phyloP scores from a whole-genome alignment of 2,113 vertebrate genomes.

The Meles meles region DNA sequence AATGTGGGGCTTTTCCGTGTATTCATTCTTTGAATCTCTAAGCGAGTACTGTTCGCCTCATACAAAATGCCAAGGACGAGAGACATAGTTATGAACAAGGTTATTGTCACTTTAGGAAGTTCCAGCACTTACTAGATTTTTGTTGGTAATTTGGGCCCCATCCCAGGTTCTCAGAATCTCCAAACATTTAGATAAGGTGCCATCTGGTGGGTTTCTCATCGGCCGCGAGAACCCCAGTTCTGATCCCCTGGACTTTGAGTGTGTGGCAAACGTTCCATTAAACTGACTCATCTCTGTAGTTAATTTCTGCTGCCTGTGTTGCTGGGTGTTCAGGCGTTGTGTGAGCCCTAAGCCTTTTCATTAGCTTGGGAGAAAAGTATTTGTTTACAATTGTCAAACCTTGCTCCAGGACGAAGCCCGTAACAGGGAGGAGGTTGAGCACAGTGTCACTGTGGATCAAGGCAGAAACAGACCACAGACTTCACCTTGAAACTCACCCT shows the following conservation, averaged over 20 bases:
- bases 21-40: not conserved
- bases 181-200: not conserved
- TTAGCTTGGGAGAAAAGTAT: not conserved
- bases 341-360: not conserved
- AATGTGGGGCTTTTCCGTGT: not conserved
- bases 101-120: not conserved
- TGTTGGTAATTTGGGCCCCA: not conserved
- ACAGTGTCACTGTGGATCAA: not conserved
- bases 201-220: not conserved
- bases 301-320: not conserved
- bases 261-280: not conserved
- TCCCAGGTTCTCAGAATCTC: not conserved
- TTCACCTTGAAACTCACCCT: not conserved
- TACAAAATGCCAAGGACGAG: not conserved
- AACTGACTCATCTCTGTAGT: not conserved
- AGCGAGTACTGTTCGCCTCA: not conserved
- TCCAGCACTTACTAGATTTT: not conserved
- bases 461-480: not conserved
- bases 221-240: not conserved
- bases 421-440: not conserved
- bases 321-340: not conserved
- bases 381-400: not conserved
- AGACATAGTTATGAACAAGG: not conserved
- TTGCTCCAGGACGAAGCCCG: not conserved
- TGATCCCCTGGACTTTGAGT: not conserved